A percentile compares a stretch with the other conserved stretches of the same genome.
These are phyloP conservation scores for Sarcophaga subvicina DNA, from an alignment of 2,888 invertebrate genomes.

Conservation along the genomic window DNA sequence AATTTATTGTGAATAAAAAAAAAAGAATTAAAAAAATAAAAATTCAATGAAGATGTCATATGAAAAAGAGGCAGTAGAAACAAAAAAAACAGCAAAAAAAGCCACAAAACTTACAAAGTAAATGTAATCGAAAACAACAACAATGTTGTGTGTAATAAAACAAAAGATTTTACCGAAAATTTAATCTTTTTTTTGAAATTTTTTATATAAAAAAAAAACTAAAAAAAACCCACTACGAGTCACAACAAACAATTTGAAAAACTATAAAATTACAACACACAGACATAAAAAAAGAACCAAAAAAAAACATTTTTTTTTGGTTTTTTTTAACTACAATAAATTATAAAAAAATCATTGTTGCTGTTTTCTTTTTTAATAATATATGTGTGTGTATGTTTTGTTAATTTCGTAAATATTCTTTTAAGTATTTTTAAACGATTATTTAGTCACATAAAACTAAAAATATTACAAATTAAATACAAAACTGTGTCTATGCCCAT, in stretches of 20 bases:
- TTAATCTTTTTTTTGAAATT: too few relatives aligned
- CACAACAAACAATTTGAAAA: constrained; percentile 60
- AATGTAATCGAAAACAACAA: background rate
- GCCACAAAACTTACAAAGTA: background rate
- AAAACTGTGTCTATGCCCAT: constrained; percentile 1
- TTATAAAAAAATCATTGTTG: background rate
- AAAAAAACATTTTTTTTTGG: background rate
- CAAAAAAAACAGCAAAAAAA: constrained; percentile 8
- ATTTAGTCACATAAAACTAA: constrained; percentile 58
- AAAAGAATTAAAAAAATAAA: background rate
- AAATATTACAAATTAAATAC: constrained; percentile 43
- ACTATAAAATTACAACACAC: constrained; percentile 43
- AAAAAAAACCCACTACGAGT: constrained; percentile 12
- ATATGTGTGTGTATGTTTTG: background rate
- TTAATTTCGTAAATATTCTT: constrained; percentile 36
- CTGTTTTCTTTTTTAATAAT: background rate
- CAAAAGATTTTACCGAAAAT: background rate
- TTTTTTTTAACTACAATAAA: background rate
- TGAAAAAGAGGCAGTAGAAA: background rate
- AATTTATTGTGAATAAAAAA: constrained; percentile 51
- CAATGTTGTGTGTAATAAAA: background rate
- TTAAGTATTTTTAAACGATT: constrained; percentile 41
- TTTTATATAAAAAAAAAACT: background rate
- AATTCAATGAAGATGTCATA: background rate
- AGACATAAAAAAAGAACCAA: constrained; percentile 8